phyloP scores from a whole-genome alignment of 2,113 vertebrate species.

The Micronycteris hirsuta region DNA sequence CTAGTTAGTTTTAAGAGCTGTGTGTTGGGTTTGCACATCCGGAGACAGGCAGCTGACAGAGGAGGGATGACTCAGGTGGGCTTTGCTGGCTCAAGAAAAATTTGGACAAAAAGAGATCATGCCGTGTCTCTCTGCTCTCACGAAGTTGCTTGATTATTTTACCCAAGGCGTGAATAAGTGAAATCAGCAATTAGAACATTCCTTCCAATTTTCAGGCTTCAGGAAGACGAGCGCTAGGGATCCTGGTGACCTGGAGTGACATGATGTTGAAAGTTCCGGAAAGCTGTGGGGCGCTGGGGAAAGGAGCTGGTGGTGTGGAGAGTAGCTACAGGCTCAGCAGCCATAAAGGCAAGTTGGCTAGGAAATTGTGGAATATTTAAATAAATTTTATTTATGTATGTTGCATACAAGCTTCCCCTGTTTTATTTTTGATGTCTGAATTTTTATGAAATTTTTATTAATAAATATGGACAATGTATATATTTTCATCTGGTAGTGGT shows the following conservation, averaged over 20 bases:
- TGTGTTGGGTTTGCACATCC: background rate
- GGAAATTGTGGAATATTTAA: background rate
- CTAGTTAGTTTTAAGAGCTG: background rate
- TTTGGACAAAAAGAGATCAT: background rate
- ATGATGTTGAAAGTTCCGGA: background rate
- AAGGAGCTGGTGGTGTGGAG: background rate
- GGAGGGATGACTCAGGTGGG: background rate
- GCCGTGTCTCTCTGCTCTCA: background rate
- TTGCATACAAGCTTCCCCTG: background rate
- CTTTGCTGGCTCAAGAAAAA: background rate
- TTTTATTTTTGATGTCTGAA: background rate
- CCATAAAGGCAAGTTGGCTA: background rate
- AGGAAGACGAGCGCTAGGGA: background rate
- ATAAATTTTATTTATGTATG: background rate
- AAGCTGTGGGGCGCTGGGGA: background rate
- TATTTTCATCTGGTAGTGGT: background rate
- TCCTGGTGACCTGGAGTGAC: background rate
- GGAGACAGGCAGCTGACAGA: background rate
- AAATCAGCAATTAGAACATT: background rate
- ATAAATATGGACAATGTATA: background rate
- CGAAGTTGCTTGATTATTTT: background rate
- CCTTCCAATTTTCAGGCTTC: background rate
- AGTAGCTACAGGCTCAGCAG: background rate
- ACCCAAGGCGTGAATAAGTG: background rate
- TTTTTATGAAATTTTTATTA: background rate